Percentiles rank a stretch among this genome's conserved stretches.
These are phyloP conservation scores for Tubiluchus corallicola DNA, from an alignment of 2,888 invertebrate species.

Conservation along the genomic window DNA sequence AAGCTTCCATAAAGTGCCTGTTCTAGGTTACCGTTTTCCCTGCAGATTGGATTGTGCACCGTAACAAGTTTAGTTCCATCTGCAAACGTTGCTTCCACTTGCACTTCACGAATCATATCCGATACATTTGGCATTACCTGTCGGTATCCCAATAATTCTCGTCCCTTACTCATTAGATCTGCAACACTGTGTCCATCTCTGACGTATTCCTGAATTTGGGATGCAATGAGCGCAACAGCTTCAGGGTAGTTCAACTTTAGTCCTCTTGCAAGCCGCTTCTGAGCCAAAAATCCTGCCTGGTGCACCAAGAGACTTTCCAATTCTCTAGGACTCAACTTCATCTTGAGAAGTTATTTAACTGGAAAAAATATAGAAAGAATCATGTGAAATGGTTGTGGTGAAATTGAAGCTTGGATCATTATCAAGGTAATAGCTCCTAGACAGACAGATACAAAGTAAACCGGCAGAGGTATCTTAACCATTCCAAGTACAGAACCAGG, in stretches of 20 bases:
- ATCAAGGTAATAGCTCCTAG: no score
- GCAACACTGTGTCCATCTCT: slow-evolving; percentile 23
- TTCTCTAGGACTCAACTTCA: slow-evolving; percentile 23
- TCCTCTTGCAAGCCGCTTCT: slow-evolving; percentile 23
- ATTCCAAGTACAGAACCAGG: no score
- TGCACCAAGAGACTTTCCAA: slow-evolving; percentile 21
- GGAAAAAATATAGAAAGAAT: no score
- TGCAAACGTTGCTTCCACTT: slow-evolving; percentile 25
- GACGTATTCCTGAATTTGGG: slow-evolving; percentile 24
- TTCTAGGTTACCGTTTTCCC: slow-evolving; percentile 20
- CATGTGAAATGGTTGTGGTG: no score
- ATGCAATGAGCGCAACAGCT: slow-evolving; percentile 23
- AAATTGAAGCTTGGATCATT: no score
- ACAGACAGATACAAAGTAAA: no score
- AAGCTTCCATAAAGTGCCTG: slow-evolving; percentile 26
- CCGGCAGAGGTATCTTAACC: no score
- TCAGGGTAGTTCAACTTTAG: slow-evolving; percentile 24
- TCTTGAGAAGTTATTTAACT: no score
- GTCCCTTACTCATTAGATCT: slow-evolving; percentile 21
- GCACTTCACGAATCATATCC: slow-evolving; percentile 22
- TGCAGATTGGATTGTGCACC: slow-evolving; percentile 22
- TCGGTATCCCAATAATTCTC: slow-evolving; percentile 19
- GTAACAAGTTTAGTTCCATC: slow-evolving; percentile 28
- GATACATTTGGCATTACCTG: slow-evolving; percentile 23
- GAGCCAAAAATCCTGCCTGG: slow-evolving; percentile 23